These are phyloP conservation scores for Pseudochaenichthys georgianus DNA, from an alignment of 2,797 vertebrate species.

Conservation along the genomic window DNA sequence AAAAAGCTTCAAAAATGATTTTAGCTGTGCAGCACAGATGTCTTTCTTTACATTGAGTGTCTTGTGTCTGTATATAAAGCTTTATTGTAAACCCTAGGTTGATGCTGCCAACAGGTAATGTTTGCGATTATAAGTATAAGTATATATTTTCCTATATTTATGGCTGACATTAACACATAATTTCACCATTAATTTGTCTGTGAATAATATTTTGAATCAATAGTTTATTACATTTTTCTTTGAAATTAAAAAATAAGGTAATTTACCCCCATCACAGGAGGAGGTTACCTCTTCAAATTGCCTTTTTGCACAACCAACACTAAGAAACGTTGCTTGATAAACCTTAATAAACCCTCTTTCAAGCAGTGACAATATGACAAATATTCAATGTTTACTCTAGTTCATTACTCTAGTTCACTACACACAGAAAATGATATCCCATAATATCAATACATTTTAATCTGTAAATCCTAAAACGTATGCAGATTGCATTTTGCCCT, in stretches of 20 bases:
- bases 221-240: neutral
- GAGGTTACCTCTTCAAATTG: neutral
- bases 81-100: neutral
- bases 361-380: no score
- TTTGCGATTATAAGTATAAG: neutral
- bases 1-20: neutral
- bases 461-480: neutral
- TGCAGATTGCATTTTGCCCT: neutral
- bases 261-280: neutral
- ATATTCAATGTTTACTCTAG: no score
- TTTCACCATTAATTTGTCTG: neutral
- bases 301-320: neutral
- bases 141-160: neutral
- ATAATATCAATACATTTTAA: neutral
- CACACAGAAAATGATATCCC: neutral
- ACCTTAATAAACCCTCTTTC: neutral
- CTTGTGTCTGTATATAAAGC: neutral
- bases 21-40: conserved; percentile 16
- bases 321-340: neutral
- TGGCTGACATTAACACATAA: neutral
- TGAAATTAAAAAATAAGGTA: neutral
- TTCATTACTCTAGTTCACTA: neutral
- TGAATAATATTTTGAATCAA: neutral
- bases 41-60: conserved; percentile 8
- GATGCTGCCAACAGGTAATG: neutral